Evolutionary conservation across 1,140 invertebrate species (phyloP).

Genomic region (Drosophila triauraria): DNA sequence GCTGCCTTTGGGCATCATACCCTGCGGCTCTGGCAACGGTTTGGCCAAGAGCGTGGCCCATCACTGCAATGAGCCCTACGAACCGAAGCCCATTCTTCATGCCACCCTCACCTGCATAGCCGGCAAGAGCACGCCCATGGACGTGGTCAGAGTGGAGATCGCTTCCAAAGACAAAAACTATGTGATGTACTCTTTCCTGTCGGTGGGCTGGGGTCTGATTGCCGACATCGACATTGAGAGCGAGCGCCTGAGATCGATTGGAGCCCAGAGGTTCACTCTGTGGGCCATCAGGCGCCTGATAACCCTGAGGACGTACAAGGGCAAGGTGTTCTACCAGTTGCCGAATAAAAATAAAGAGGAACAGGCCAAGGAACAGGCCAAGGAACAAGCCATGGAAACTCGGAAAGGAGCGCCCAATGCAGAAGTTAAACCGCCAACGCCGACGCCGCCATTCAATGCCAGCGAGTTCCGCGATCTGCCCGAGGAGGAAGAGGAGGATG

Average conservation of each 20-base stretch:
- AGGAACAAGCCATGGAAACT: not conserved
- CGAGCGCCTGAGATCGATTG: slow-evolving; percentile 94
- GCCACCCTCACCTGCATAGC: slow-evolving; percentile 92
- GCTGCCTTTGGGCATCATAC: slow-evolving; percentile 94
- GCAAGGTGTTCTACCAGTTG: slow-evolving; percentile 89
- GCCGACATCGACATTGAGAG: slow-evolving; percentile 99
- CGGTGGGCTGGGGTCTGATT: slow-evolving; percentile 97
- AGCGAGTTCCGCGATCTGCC: slow-evolving; percentile 62
- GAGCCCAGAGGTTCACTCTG: slow-evolving; percentile 95
- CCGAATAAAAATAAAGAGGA: slow-evolving; percentile 41
- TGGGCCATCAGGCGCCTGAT: slow-evolving; percentile 94
- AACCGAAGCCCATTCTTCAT: slow-evolving; percentile 91
- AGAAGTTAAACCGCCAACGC: not conserved
- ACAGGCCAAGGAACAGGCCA: slow-evolving; percentile 5
- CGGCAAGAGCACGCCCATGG: slow-evolving; percentile 92
- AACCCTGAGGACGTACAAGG: slow-evolving; percentile 89
- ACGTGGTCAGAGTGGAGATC: slow-evolving; percentile 93
- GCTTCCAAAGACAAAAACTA: slow-evolving; percentile 86
- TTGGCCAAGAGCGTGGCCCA: slow-evolving; percentile 93
- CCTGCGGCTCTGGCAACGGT: slow-evolving; percentile 98
- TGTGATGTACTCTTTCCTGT: slow-evolving; percentile 96
- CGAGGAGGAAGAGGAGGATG: slow-evolving; percentile 17
- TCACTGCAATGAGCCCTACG: slow-evolving; percentile 93
- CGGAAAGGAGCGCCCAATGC: too few species aligned
- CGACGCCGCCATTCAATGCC: slow-evolving; percentile 4